Evolutionary conservation across 30 jellyfish, hydroid and myxozoan genomes (phyloP).

Genomic region (Hydractinia echinata): DNA sequence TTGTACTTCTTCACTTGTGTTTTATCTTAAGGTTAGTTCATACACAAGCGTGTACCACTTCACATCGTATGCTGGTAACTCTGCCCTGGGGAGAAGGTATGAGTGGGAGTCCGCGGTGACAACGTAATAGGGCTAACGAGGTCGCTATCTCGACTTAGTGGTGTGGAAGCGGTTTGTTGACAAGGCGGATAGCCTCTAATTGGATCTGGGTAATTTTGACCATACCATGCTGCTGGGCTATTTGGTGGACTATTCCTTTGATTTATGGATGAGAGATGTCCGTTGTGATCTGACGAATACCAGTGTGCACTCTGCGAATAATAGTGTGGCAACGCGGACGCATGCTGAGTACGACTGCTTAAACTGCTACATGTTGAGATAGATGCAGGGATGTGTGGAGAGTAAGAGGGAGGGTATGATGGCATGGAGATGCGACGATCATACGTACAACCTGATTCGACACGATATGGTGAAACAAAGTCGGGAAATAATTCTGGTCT

Average conservation of each 20-base stretch:
- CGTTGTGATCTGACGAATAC: constrained; percentile 23
- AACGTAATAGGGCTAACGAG: constrained; percentile 26
- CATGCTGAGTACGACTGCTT: background rate
- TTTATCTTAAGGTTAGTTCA: background rate
- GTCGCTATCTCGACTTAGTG: constrained; percentile 15
- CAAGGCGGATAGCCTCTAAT: constrained; percentile 20
- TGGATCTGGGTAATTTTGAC: constrained; percentile 25
- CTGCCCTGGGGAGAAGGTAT: constrained; percentile 30
- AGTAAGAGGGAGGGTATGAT: constrained; percentile 13
- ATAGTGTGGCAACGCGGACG: constrained; percentile 27
- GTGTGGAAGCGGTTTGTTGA: constrained; percentile 13
- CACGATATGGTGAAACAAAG: constrained; percentile 58
- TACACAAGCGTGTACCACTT: background rate
- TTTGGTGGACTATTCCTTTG: constrained; percentile 38
- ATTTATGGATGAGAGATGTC: constrained; percentile 5
- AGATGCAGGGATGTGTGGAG: constrained; percentile 22
- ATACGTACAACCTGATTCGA: constrained; percentile 62
- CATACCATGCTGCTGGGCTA: constrained; percentile 31
- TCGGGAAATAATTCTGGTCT: constrained; percentile 80
- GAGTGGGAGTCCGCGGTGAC: constrained; percentile 31
- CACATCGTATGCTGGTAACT: constrained; percentile 21
- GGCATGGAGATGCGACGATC: constrained; percentile 55
- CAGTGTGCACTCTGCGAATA: constrained; percentile 30
- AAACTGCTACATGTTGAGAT: background rate
- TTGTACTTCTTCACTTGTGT: background rate